phyloP scores from a whole-genome alignment of 2,888 invertebrate species.

The Spodoptera exigua region DNA sequence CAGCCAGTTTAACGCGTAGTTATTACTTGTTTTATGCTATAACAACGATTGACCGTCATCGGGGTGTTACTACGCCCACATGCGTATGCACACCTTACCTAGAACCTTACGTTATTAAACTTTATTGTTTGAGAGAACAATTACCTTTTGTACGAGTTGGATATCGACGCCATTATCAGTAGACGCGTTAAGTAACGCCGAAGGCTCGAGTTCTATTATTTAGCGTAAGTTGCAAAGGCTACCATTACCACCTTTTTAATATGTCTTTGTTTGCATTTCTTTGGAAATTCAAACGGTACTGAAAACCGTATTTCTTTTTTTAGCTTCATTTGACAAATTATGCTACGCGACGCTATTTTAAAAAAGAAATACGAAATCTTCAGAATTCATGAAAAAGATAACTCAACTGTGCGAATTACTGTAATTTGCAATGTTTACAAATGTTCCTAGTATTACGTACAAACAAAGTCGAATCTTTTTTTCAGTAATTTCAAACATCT shows the following conservation, averaged over 20 bases:
- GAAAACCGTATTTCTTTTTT: conserved; percentile 21
- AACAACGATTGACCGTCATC: conserved; percentile 65
- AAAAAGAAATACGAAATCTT: neutral
- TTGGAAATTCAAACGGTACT: conserved; percentile 40
- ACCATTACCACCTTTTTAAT: conserved; percentile 71
- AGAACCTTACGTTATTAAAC: conserved; percentile 85
- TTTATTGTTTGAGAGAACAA: conserved; percentile 88
- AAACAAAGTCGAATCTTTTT: conserved; percentile 65
- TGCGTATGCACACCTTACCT: conserved; percentile 78
- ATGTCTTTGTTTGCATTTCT: conserved; percentile 75
- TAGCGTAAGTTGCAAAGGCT: conserved; percentile 67
- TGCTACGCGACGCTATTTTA: no score
- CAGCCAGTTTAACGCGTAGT: conserved; percentile 14
- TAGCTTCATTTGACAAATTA: no score
- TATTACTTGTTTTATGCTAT: conserved; percentile 40
- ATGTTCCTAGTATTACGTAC: conserved; percentile 66
- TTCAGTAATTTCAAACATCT: conserved; percentile 64
- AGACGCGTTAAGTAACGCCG: conserved; percentile 81
- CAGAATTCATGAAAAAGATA: conserved; percentile 25
- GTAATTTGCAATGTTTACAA: conserved; percentile 59
- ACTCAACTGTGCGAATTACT: conserved; percentile 31
- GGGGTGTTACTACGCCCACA: conserved; percentile 67
- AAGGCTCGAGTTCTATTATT: conserved; percentile 80
- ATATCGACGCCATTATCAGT: conserved; percentile 83
- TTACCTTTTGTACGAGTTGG: conserved; percentile 86